Percentiles rank a stretch among this genome's conserved stretches.
Evolutionary conservation across 2,888 invertebrate species (phyloP).

Genomic region (Andrena haemorrhoa): DNA sequence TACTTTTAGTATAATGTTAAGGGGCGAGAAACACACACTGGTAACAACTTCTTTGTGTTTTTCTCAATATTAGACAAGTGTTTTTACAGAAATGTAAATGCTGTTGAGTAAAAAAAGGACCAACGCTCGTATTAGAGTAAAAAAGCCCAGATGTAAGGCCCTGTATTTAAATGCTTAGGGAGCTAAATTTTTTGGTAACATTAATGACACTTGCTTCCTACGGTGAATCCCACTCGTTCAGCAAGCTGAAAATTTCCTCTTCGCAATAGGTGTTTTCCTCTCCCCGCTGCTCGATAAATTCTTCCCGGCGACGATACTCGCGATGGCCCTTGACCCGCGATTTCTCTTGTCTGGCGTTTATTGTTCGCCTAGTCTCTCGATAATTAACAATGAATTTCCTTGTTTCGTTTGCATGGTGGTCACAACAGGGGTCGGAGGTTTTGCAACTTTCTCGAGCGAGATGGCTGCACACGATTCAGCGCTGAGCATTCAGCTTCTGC

Average conservation of each 20-base stretch:
- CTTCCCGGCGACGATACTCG: conserved; percentile 15
- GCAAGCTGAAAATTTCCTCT: conserved; percentile 36
- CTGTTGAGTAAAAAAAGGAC: no score
- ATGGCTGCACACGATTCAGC: neutral
- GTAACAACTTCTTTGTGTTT: no score
- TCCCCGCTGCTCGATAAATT: conserved; percentile 24
- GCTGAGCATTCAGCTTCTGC: neutral
- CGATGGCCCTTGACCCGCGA: conserved; percentile 55
- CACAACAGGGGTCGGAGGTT: neutral
- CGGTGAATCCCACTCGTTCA: neutral
- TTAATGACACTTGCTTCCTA: no score
- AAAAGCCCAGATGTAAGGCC: no score
- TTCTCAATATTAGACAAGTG: no score
- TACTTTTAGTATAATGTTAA: no score
- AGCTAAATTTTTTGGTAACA: no score
- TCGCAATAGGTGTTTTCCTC: conserved; percentile 28
- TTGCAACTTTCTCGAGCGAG: conserved; percentile 21
- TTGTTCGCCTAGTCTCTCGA: conserved; percentile 27
- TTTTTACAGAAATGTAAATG: no score
- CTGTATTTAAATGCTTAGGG: no score
- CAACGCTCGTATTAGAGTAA: no score
- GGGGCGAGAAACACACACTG: no score
- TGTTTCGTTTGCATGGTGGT: conserved; percentile 6
- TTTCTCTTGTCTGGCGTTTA: conserved; percentile 46
- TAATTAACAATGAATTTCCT: conserved; percentile 56